Conservation (phyloP, 1,140 invertebrate species). For the Drosophila gunungcola region DNA sequence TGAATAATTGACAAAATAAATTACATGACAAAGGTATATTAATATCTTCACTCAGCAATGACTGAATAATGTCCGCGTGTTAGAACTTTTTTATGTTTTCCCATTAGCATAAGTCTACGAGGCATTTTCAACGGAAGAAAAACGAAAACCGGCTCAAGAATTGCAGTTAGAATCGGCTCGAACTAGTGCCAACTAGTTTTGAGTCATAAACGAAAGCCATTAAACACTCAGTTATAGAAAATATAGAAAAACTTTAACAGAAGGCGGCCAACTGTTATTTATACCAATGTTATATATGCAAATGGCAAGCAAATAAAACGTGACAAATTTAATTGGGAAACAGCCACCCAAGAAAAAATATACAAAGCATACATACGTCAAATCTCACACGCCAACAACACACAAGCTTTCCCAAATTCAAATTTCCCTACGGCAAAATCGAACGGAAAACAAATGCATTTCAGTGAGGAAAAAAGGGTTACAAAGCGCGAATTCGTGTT, state of each 20-base stretch:
- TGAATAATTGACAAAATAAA: not conserved
- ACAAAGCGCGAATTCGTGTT: conserved; percentile 44
- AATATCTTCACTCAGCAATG: not conserved
- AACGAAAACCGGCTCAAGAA: conserved; percentile 27
- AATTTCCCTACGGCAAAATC: conserved; percentile 15
- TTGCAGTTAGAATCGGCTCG: conserved; percentile 7
- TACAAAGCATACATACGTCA: conserved; percentile 7
- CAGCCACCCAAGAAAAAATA: conserved; percentile 10
- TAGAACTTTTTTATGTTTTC: conserved; percentile 21
- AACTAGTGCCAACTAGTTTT: conserved; percentile 25
- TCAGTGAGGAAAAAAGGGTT: not conserved
- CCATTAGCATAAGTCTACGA: conserved; percentile 25
- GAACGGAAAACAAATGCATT: conserved; percentile 21
- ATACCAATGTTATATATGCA: conserved; percentile 11
- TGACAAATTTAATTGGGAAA: conserved; percentile 55
- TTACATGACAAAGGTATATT: not conserved
- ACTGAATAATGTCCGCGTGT: conserved; percentile 4
- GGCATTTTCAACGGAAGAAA: not conserved
- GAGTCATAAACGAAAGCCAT: conserved; percentile 4
- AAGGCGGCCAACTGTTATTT: conserved; percentile 3
- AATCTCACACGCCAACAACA: conserved; percentile 18
- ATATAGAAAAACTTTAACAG: not conserved
- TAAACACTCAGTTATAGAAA: not conserved
- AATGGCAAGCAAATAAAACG: conserved; percentile 43
- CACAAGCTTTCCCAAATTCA: conserved; percentile 8